Percentiles rank a stretch among this genome's conserved stretches.
These are phyloP conservation scores for Noctilio leporinus DNA, from an alignment of 2,113 vertebrate species.

Conservation along the genomic window DNA sequence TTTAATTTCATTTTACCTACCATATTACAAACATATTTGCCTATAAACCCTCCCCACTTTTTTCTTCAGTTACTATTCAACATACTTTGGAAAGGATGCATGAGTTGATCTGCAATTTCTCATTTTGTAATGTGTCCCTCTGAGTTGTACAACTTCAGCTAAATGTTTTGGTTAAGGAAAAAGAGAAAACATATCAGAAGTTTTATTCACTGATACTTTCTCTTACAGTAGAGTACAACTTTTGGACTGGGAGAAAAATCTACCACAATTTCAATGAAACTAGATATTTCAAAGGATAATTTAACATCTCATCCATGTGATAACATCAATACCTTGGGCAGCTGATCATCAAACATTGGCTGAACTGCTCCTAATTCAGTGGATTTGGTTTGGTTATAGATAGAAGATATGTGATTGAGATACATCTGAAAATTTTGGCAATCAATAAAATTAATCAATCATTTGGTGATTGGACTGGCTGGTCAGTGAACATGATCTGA, in stretches of 20 bases:
- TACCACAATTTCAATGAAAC: neutral
- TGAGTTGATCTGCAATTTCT: neutral
- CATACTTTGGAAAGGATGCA: neutral
- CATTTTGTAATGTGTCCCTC: neutral
- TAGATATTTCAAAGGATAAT: neutral
- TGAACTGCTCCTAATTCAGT: neutral
- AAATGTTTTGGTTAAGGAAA: constrained; percentile 6
- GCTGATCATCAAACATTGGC: neutral
- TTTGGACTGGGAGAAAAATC: neutral
- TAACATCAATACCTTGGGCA: neutral
- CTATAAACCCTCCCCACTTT: neutral
- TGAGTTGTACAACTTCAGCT: constrained; percentile 16
- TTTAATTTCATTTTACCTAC: neutral
- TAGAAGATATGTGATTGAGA: neutral
- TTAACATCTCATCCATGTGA: neutral
- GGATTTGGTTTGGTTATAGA: constrained; percentile 34
- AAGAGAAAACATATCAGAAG: neutral
- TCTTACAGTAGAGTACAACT: neutral
- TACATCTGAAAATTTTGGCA: constrained; percentile 45
- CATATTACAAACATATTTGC: neutral
- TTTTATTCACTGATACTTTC: neutral
- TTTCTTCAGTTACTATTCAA: neutral
- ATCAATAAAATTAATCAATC: constrained; percentile 46
- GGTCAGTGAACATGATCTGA: neutral
- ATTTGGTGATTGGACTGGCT: neutral